These are phyloP conservation scores for Platyura marginata DNA, from an alignment of 1,140 invertebrate species.

Conservation along the genomic window DNA sequence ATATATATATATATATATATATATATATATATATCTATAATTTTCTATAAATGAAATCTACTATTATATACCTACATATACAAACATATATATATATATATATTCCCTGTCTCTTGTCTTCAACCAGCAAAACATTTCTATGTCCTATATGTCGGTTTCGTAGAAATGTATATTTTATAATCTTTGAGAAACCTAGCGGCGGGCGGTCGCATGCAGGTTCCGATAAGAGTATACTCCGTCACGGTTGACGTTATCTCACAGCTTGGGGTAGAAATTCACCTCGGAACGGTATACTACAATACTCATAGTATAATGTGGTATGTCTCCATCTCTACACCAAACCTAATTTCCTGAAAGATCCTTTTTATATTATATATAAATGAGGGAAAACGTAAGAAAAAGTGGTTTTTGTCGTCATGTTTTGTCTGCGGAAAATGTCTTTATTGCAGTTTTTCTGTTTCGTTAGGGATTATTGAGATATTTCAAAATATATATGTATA, in stretches of 20 bases:
- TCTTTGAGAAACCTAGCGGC: not conserved
- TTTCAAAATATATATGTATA: not conserved
- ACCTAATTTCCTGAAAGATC: not conserved
- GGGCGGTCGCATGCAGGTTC: slow-evolving; percentile 1
- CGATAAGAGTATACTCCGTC: slow-evolving; percentile 1
- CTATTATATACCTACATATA: too few species aligned
- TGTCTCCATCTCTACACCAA: not conserved
- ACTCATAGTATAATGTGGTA: too few species aligned
- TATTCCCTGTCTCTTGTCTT: too few species aligned
- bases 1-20: too few species aligned
- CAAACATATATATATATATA: too few species aligned
- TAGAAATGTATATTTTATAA: too few species aligned
- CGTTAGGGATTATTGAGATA: not conserved
- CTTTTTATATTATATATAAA: not conserved
- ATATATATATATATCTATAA: too few species aligned
- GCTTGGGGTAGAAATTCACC: slow-evolving; percentile 2
- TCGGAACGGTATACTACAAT: too few species aligned
- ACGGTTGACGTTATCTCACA: slow-evolving; percentile 3
- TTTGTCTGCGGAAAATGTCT: not conserved
- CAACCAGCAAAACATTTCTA: too few species aligned
- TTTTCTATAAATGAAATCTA: too few species aligned
- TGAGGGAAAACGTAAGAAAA: too few species aligned
- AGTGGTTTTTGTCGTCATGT: not conserved
- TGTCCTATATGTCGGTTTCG: too few species aligned
- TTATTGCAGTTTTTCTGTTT: not conserved